Evolutionary conservation across 2,888 invertebrate species (phyloP), one percentile per base, ranked within the genome.

Genomic region (Xylocampa areola): DNA sequence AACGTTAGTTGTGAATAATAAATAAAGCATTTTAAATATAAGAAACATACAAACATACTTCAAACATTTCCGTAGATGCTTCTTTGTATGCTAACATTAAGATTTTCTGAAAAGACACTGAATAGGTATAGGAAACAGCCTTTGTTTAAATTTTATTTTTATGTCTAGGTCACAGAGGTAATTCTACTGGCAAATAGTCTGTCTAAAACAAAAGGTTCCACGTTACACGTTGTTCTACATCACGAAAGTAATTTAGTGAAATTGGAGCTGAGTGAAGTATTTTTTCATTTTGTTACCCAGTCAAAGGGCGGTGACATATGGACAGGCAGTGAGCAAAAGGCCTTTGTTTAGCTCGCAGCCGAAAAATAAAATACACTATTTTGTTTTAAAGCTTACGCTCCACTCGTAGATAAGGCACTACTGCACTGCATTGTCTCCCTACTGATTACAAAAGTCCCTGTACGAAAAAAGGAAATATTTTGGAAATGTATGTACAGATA

Each of bases 201-300:
- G n/a, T n/a, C n/a, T 43, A 7, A 1, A 52, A 44, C 8, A 43
- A 33, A 44, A 44, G 3, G 27, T 21, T n/a, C 13, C 1, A 32
- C 14, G 10, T 25, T 39, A 21, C 7, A 14, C 11, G 10, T 16
- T 44, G 7, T 30, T 37, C 29, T 39, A 53, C 43, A 29, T 23
- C 30, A 17, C 27, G 29, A 37, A 29, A 25, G 19, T 48, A 45
- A 70, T 70, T 49, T 25, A 55, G 21, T 35, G 65, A 19, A n/a
- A 41, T 36, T 49, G 48, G 16, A 55, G 39, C 43, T 32, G n/a
- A 13, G 16, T 49, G 29, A 43, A 16, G 35, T 39, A 58, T 48
- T 57, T 59, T 68, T 68, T 52, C 45, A 67, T 65, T 67, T 67
- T 54, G 49, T 61, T 62, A 67, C 25, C 47, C 27, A 69, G 40